Evolutionary conservation across 1,140 invertebrate genomes (phyloP), one percentile per base, ranked within the genome.

Genomic region (Mizuhopecten yessoensis): DNA sequence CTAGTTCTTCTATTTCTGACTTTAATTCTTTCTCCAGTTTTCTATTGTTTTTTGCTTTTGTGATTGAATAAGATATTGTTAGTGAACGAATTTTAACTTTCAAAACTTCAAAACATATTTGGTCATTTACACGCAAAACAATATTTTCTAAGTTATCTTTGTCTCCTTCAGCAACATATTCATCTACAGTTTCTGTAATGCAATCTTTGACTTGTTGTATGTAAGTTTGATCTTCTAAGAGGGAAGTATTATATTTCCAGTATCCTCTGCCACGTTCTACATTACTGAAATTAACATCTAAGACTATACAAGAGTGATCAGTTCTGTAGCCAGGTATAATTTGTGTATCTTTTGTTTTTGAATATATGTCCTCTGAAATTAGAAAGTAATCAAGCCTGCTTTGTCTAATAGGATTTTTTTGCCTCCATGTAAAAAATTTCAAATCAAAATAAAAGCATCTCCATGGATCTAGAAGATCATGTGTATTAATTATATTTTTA

Each of bases 1-100:
- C 36, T 17, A 87, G 75, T 29, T 90, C 89, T 45, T 33, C 3
- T 0, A 45, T 42, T 33, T n/a, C 86, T 57, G 2, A n/a, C 17
- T 42, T 7, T 90, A 29, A 34, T 42, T 33, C 34, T 34, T 89
- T 89, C 29, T 86, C 34, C 11, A 29, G 36, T 33, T 89, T 86
- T 90, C 75, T 87, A 34, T 33, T 29, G 17, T 42, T 9, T 42
- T 87, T 42, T 42, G 86, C 34, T 45, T 90, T 90, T 42, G 36
- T 17, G 33, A 90, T 90, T 36, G 34, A 86, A 87, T 42, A 45
- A 10, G 29, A 29, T 42, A 90, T 36, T 9, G 89, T 45, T 13
- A 90, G 0, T 20, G 3, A 39, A 23, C 89, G 57, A 11, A 90
- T 90, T 29, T 87, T 90, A n/a, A 90, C 86, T 75, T 90, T 90